Evolutionary conservation across 2,888 invertebrate genomes (phyloP), one percentile per base, ranked within the genome.

Genomic region (Rhingia campestris): DNA sequence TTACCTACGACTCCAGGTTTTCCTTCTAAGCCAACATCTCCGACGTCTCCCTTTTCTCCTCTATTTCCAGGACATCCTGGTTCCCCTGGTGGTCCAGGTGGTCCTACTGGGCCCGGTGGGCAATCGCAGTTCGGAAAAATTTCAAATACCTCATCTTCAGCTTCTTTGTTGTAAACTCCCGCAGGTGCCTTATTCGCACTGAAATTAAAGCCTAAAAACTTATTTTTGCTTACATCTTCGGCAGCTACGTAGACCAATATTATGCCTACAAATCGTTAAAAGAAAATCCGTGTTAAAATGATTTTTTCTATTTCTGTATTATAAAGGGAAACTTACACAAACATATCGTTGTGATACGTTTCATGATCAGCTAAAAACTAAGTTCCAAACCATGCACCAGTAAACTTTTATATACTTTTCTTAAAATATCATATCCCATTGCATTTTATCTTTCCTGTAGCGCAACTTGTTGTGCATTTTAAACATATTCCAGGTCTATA

Each of bases 291-390:
- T 73, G 30, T 35, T 7, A 58, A 22, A 30, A 14, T 1, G 12
- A 33, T 4, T 32, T 14, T 33, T 14, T 5, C 9, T 4, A 35
- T 14, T 41, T 39, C 32, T 30, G n/a, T 6, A 12, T 9, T 33
- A 10, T 12, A 22, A 12, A 43, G 3, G 6, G 2, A 10, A 33
- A 76, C 66, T 76, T 45, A 76, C 75, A 76, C 39, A 76, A 32
- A 32, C 66, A 61, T 59, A 59, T 43, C 53, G 75, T 22, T 61
- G 67, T 33, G 67, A 67, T 59, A 47, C 7, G 53, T 67, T 59
- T 59, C 75, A 76, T 76, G 75, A 45, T 76, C 67, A 67, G 45
- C 45, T n/a, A 32, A 67, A n/a, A 37, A 61, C 67, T 76, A 45
- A 43, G 41, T 66, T 49, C 32, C 49, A 2, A 9, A n/a, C 12